Percentiles rank a stretch among this genome's conserved stretches.
phyloP scores from a whole-genome alignment of 1,140 invertebrate species.

The Drosophila kepulauana region DNA sequence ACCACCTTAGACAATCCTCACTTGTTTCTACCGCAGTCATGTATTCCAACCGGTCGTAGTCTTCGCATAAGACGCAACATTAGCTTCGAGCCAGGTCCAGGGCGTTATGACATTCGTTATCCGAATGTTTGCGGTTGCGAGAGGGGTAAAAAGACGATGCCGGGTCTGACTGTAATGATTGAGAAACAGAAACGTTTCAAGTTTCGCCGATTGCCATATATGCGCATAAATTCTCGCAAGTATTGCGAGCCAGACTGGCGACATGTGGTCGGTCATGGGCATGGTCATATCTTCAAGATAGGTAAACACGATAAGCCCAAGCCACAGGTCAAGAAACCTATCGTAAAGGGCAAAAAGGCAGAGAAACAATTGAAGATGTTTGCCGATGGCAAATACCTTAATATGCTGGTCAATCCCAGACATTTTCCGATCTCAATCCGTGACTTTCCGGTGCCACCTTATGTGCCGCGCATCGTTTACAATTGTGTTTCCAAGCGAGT shows the following conservation, averaged over 20 bases:
- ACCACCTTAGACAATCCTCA: conserved; percentile 58
- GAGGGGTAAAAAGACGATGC: conserved; percentile 40
- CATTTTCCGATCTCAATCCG: conserved; percentile 39
- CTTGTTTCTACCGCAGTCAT: conserved; percentile 55
- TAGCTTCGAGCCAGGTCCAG: conserved; percentile 66
- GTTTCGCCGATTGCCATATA: conserved; percentile 69
- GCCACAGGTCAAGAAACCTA: not conserved
- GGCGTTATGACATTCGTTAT: conserved; percentile 67
- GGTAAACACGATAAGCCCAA: conserved; percentile 27
- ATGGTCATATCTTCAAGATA: conserved; percentile 59
- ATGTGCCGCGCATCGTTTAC: conserved; percentile 59
- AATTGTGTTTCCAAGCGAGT: conserved; percentile 69
- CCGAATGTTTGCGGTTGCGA: conserved; percentile 57
- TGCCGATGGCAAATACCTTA: conserved; percentile 73
- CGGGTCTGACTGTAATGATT: conserved; percentile 51
- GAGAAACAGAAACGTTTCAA: conserved; percentile 69
- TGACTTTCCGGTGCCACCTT: conserved; percentile 17
- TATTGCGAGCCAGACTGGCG: conserved; percentile 71
- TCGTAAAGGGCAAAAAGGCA: conserved; percentile 38
- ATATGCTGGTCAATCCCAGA: conserved; percentile 65
- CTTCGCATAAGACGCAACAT: conserved; percentile 36
- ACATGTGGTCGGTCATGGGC: conserved; percentile 62
- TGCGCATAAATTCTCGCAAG: conserved; percentile 36
- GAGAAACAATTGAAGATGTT: conserved; percentile 63
- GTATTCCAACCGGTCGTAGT: conserved; percentile 50